A percentile compares a stretch with the other conserved stretches of the same genome.
These are phyloP conservation scores for Chrysomallon squamiferum DNA, from an alignment of 1,140 invertebrate species.

Conservation along the genomic window DNA sequence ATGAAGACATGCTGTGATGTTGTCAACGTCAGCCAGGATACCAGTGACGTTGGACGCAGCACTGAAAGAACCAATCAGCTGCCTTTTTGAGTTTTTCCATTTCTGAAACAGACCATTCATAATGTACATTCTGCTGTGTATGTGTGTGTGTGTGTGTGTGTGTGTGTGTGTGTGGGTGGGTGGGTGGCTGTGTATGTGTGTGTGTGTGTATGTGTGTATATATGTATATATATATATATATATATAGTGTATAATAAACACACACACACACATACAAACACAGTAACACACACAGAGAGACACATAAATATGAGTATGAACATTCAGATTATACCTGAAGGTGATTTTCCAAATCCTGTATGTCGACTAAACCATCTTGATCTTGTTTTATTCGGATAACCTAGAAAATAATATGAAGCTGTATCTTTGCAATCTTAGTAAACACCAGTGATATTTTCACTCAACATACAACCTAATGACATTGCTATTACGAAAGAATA, in stretches of 20 bases:
- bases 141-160: not conserved
- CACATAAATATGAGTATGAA: not conserved
- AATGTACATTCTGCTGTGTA: no score
- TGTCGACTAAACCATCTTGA: constrained; percentile 79
- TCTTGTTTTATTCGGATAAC: constrained; percentile 80
- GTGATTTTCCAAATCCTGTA: constrained; percentile 77
- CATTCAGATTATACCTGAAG: constrained; percentile 64
- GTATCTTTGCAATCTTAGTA: no score
- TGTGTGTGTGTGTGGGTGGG: not conserved
- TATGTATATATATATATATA: not conserved
- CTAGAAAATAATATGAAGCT: constrained; percentile 59
- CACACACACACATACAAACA: no score
- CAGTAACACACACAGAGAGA: not conserved
- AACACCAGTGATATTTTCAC: no score
- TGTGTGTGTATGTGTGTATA: not conserved
- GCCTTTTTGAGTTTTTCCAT: constrained; percentile 41
- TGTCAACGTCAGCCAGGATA: constrained; percentile 82
- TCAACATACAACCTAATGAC: no score
- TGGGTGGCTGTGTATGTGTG: not conserved
- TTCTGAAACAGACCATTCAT: constrained; percentile 24
- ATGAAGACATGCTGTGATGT: constrained; percentile 81
- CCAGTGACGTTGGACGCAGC: constrained; percentile 90
- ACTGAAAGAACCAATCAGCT: constrained; percentile 85
- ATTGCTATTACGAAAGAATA: no score
- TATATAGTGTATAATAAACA: not conserved